Base-by-base conservation (phyloP, 2,888 invertebrate genomes). In the Caenorhabditis auriculariae region DNA sequence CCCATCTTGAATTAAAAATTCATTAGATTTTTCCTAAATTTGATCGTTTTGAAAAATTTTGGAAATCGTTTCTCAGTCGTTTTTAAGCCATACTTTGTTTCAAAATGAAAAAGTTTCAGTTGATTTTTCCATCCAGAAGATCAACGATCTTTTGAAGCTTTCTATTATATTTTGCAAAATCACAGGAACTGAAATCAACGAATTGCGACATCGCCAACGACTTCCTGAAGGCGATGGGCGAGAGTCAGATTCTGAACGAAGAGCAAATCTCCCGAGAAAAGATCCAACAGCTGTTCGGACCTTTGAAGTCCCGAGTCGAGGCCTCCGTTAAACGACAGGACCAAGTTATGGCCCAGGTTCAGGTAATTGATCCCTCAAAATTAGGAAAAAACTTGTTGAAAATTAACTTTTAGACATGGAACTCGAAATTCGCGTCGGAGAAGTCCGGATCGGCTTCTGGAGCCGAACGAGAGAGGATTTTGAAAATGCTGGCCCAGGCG, bases 401-500 rank as follows among this genome's bases (percentile, higher is more conserved):
- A 2, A 55, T 5, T 42, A 46, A 45, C n/a, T 38, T 76, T 17
- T 70, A 84, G 84, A 72, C 69, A 32, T 77, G 83, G 43, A 88
- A 89, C 82, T 84, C 85, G 39, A 85, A 86, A 69, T 88, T 89
- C 81, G 83, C 85, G 63, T 84, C 86, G 51, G 88, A 89, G 77
- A 85, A 85, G 67, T 86, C 87, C 44, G 88, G 89, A 27, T 87
- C 86, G 47, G 58, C 66, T 17, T 63, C 68, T 3, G 77, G 75
- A 9, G 76, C 68, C 4, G 78, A 73, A 44, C 49, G 80, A 26
- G 76, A 75, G 45, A 65, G 72, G 86, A 87, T 63, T 86, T 87
- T 56, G 86, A 78, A 80, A 82, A 89, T 89, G 76, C 85, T 98
- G 69, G 92, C 93, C 26, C 87, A 90, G 41, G 93, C 93, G 43